Evolutionary conservation across 2,797 vertebrate genomes (phyloP), one percentile per base, ranked within the genome.

Genomic region (Limnodromus scolopaceus): DNA sequence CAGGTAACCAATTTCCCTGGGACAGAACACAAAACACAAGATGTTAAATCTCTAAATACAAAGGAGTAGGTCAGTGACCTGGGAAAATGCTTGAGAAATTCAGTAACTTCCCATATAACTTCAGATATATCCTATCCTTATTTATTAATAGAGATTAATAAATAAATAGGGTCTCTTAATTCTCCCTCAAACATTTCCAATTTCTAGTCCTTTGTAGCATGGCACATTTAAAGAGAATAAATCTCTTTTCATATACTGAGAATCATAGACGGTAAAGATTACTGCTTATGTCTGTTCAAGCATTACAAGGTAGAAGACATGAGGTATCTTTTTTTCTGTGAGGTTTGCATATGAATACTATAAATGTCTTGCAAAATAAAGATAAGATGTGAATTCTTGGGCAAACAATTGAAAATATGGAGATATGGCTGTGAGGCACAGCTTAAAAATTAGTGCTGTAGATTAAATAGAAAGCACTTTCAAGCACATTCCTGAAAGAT

Each of bases 1-100:
- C 99, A 98, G 99, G 99, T 99, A 98, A 98, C 96, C 97, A 89
- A 76, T 80, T 92, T 93, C 70, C 83, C 53, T 66, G 78, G 91
- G 84, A 48, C 51, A 34, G 87, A 68, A 51, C 36, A 45, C 27
- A 24, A 70, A 78, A 53, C 55, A 43, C 58, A n/a, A 36, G 68
- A 94, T 92, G 84, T 89, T 95, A 91, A 95, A 77, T 95, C 95
- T 76, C 55, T 87, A 60, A 69, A 71, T 54, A 91, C 69, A 77
- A 96, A 95, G 78, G 81, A 55, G 71, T 49, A 81, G 92, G 93
- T 97, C 89, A 83, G 61, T 57, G 89, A 87, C 90, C 70, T 71
- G 36, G 46, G n/a, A 36, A 93, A 86, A 75, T 48, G 36, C 84
- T 81, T 82, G 64, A 61, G 89, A 97, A 95, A 95, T 78, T 28